phyloP scores from a whole-genome alignment of 2,797 vertebrate species.

The Lindbergichthys nudifrons region DNA sequence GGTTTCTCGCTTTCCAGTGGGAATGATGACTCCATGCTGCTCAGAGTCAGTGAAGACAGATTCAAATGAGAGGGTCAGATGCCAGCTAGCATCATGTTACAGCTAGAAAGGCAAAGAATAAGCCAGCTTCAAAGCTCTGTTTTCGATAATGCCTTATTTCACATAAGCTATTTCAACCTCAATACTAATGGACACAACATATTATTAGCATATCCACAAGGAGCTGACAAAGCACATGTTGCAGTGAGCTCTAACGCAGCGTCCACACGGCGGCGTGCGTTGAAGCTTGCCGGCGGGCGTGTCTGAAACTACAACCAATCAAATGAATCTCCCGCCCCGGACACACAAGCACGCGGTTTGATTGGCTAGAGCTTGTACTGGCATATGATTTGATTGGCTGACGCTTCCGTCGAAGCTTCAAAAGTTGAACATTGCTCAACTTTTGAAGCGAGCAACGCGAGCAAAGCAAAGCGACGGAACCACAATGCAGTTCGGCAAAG shows the following conservation, averaged over 20 bases:
- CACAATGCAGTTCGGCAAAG: too few species aligned
- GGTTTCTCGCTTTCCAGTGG: constrained; percentile 20
- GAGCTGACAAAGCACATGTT: constrained; percentile 37
- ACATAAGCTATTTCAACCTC: constrained; percentile 19
- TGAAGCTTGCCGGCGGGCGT: too few species aligned
- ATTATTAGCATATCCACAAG: constrained; percentile 28
- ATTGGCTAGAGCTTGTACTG: too few species aligned
- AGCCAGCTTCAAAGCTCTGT: constrained; percentile 40
- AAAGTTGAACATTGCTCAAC: too few species aligned
- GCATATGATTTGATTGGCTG: too few species aligned
- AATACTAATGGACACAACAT: constrained; percentile 27
- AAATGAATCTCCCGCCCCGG: too few species aligned
- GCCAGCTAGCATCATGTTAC: constrained; percentile 49
- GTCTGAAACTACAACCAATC: too few species aligned
- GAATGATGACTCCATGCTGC: constrained; percentile 18
- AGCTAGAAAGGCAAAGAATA: constrained; percentile 27
- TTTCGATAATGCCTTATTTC: constrained; percentile 26
- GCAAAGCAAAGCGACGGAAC: too few species aligned
- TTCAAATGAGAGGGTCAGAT: constrained; percentile 49
- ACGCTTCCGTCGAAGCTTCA: too few species aligned
- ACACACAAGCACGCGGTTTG: too few species aligned
- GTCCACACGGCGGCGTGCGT: too few species aligned
- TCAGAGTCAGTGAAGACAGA: constrained; percentile 32
- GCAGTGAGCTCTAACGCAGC: constrained; percentile 16
- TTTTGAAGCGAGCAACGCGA: too few species aligned